These are phyloP conservation scores for Sebastes jordani DNA, from an alignment of 2,797 vertebrate species.

Conservation along the genomic window DNA sequence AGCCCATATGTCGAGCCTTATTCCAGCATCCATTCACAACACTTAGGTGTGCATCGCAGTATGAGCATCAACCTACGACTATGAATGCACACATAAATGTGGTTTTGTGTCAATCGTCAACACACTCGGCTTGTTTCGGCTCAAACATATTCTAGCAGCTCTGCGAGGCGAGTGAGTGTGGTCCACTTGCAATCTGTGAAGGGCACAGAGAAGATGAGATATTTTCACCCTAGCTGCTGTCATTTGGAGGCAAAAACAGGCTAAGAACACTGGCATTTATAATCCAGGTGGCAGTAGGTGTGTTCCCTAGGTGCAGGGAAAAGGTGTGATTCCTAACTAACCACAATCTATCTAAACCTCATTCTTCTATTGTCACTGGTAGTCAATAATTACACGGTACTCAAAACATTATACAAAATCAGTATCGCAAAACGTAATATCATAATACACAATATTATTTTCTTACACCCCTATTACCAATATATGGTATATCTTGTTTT, in stretches of 20 bases:
- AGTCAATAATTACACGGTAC: not conserved
- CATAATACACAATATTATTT: no score
- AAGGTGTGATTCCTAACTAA: conserved; percentile 16
- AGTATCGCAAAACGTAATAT: no score
- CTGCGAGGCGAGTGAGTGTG: conserved; percentile 15
- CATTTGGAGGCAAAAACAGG: conserved; percentile 31
- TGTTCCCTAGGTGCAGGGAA: not conserved
- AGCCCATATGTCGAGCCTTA: conserved; percentile 22
- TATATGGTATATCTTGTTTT: not conserved
- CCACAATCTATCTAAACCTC: not conserved
- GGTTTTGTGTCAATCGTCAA: conserved; percentile 35
- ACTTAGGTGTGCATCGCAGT: not conserved
- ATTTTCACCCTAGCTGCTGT: conserved; percentile 32
- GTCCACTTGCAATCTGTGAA: conserved; percentile 50
- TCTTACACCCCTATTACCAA: no score
- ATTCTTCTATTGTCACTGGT: not conserved
- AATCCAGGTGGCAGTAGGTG: no score
- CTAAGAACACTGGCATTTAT: conserved; percentile 2
- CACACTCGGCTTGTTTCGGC: conserved; percentile 25
- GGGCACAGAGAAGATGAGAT: conserved; percentile 46
- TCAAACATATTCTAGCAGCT: conserved; percentile 16
- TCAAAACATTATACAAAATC: no score
- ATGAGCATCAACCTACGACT: not conserved
- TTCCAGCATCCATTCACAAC: conserved; percentile 30
- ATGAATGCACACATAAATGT: conserved; percentile 27